Evolutionary conservation across 1,140 invertebrate genomes (phyloP).

Genomic region (Drosophila punjabiensis): DNA sequence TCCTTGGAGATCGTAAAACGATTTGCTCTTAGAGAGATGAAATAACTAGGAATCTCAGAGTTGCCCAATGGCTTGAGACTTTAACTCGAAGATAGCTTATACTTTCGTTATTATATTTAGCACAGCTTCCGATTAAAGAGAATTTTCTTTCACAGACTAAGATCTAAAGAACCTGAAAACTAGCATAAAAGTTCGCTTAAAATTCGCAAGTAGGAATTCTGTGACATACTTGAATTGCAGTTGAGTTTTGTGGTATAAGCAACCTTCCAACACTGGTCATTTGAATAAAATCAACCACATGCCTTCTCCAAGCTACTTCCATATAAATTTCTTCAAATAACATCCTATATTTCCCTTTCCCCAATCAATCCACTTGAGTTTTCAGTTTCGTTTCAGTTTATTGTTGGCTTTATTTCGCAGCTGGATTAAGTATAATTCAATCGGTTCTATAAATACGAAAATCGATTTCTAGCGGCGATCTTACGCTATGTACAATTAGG

Average conservation of each 20-base stretch:
- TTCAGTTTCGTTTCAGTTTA: constrained; percentile 45
- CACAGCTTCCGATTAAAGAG: neutral
- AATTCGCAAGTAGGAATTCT: neutral
- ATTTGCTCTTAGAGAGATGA: neutral
- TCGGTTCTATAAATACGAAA: constrained; percentile 50
- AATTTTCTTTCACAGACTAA: no score
- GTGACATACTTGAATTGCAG: neutral
- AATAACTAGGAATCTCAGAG: neutral
- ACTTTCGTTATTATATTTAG: neutral
- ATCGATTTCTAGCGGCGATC: constrained; percentile 40
- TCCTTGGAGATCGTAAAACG: constrained; percentile 32
- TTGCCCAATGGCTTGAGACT: neutral
- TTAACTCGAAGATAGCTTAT: neutral
- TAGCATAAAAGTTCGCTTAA: neutral
- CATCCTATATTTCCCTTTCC: neutral
- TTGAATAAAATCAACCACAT: no score
- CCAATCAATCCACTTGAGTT: neutral
- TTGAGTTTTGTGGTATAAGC: neutral
- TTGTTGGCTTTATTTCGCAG: constrained; percentile 44
- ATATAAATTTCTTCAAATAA: no score
- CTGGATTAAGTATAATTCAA: constrained; percentile 13
- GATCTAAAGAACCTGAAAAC: neutral
- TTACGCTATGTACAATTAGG: constrained; percentile 35
- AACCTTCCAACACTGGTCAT: no score
- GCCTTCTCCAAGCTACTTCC: neutral